These are phyloP conservation scores for Chamaetylas fuelleborni DNA, from an alignment of 2,113 vertebrate genomes.

Conservation along the genomic window DNA sequence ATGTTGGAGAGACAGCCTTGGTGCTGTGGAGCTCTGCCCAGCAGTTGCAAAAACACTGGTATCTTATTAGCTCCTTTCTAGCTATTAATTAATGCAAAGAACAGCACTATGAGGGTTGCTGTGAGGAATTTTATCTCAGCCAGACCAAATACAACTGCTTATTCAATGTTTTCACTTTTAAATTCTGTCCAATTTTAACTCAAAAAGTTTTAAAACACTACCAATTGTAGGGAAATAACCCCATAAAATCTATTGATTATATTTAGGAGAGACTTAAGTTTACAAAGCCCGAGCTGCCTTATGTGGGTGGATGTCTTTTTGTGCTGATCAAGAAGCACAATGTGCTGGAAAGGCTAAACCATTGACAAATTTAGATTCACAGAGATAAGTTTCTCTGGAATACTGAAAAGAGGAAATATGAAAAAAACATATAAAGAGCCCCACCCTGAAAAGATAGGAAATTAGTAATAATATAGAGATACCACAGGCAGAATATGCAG, in stretches of 20 bases:
- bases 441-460: background rate
- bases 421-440: background rate
- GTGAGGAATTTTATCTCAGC: background rate
- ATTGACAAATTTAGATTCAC: background rate
- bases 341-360: background rate
- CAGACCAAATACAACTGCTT: background rate
- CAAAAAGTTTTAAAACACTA: background rate
- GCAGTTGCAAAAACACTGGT: background rate
- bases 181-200: background rate
- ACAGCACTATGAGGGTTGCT: background rate
- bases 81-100: background rate
- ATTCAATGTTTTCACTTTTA: background rate
- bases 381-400: background rate
- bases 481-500: background rate
- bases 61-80: background rate
- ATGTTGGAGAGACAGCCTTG: background rate
- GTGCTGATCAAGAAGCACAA: background rate
- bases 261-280: background rate
- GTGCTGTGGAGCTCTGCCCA: background rate
- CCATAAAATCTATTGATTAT: background rate
- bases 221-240: fast-evolving
- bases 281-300: fast-evolving
- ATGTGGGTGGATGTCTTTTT: background rate
- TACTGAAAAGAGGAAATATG: background rate
- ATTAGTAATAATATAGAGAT: background rate